phyloP scores from a whole-genome alignment of 1,140 invertebrate species.

The Carcinoscorpius rotundicauda region DNA sequence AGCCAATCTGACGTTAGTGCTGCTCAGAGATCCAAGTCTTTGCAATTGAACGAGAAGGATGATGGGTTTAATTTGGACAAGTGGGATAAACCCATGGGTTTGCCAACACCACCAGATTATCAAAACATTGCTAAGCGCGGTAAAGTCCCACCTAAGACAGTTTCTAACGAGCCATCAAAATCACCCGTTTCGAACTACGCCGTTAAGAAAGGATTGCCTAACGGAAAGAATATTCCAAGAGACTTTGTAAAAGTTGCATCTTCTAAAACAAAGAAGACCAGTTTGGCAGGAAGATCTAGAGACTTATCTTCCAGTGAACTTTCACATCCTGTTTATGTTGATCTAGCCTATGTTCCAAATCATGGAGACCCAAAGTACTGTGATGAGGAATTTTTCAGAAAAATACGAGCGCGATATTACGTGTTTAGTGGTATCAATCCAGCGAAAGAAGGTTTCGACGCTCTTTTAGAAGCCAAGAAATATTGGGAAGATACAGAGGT shows the following conservation, averaged over 20 bases:
- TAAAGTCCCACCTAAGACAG: conserved; percentile 28
- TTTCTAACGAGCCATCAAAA: background rate
- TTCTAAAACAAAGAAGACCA: background rate
- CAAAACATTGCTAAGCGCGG: conserved; percentile 27
- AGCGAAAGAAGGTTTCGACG: conserved; percentile 83
- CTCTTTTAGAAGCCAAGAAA: conserved; percentile 88
- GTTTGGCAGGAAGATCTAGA: background rate
- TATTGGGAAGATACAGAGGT: conserved; percentile 88
- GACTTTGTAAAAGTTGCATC: background rate
- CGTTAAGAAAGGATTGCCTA: background rate
- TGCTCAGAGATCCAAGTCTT: background rate
- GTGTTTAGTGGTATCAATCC: conserved; percentile 92
- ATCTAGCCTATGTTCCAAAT: conserved; percentile 90
- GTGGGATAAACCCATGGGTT: conserved; percentile 80
- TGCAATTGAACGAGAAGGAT: background rate
- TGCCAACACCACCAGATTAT: conserved; percentile 68
- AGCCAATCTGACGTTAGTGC: background rate
- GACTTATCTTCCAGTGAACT: background rate
- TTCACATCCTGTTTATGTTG: conserved; percentile 73
- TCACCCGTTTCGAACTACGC: background rate
- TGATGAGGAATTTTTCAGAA: conserved; percentile 89
- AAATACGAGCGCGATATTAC: conserved; percentile 84
- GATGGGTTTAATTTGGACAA: conserved; percentile 44
- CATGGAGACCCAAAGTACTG: conserved; percentile 88
- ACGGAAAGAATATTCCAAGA: background rate